Conservation (phyloP, 2,888 invertebrate genomes). For the Coenonympha glycerion region DNA sequence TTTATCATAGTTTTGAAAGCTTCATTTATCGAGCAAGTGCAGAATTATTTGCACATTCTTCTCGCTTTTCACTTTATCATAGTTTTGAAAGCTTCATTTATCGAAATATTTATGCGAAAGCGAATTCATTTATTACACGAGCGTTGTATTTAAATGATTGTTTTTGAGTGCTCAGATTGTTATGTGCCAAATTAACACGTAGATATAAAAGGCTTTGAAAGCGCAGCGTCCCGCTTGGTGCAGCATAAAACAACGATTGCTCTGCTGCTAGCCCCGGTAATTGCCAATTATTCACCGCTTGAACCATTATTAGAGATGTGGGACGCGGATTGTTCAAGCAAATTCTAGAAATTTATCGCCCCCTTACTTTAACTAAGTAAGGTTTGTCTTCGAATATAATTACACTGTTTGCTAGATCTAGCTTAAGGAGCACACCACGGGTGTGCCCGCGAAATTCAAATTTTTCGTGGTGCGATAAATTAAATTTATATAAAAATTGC, state of each 20-base stretch:
- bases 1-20: too few species aligned
- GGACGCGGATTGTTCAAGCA: slow-evolving; percentile 14
- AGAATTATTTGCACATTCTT: too few species aligned
- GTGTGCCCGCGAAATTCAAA: too few species aligned
- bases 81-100: too few species aligned
- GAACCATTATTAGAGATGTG: slow-evolving; percentile 21
- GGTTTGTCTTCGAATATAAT: too few species aligned
- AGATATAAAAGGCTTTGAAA: slow-evolving; percentile 13
- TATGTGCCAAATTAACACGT: background rate
- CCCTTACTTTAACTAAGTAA: background rate
- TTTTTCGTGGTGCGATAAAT: too few species aligned
- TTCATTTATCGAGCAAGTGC: too few species aligned
- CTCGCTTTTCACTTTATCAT: too few species aligned
- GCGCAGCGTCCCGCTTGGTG: slow-evolving; percentile 11
- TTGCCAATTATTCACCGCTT: slow-evolving; percentile 36
- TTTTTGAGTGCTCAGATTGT: background rate
- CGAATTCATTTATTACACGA: background rate
- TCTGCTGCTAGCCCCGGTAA: slow-evolving; percentile 26
- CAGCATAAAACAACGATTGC: slow-evolving; percentile 17
- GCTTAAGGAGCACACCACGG: too few species aligned
- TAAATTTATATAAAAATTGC: too few species aligned
- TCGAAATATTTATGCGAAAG: too few species aligned
- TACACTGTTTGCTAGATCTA: background rate
- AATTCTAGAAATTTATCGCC: slow-evolving; percentile 10
- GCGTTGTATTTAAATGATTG: background rate